phyloP scores from a whole-genome alignment of 30 jellyfish, hydroid and myxozoan species.

The Aurelia sp. region DNA sequence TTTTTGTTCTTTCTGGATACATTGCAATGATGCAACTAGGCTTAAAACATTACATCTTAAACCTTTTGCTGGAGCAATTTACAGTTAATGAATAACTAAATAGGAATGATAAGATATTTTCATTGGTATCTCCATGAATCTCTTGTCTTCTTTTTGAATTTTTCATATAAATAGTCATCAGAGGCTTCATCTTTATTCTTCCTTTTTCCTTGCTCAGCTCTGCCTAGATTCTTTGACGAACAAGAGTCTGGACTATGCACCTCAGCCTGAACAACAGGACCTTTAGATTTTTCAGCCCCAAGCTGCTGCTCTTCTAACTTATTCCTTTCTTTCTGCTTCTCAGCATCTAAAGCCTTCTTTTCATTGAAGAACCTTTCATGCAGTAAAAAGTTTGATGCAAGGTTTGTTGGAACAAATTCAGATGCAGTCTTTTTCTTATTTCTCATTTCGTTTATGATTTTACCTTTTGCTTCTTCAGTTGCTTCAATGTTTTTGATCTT shows the following conservation, averaged over 20 bases:
- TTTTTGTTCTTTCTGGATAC: too few species aligned
- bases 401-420: constrained; percentile 95
- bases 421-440: constrained; percentile 77
- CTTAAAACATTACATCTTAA: too few species aligned
- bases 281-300: constrained; percentile 57
- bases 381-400: constrained; percentile 95
- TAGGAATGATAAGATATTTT: not conserved
- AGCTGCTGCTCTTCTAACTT: constrained; percentile 34
- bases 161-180: constrained; percentile 94
- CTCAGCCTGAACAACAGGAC: constrained; percentile 90
- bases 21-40: too few species aligned
- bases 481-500: constrained; percentile 94
- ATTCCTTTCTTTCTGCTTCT: constrained; percentile 77
- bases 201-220: constrained; percentile 38
- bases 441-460: constrained; percentile 78
- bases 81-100: too few species aligned
- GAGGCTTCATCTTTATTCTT: constrained; percentile 73
- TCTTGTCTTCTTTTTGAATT: constrained; percentile 80
- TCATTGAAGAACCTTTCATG: constrained; percentile 93
- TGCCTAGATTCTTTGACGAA: not conserved
- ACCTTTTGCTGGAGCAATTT: too few species aligned
- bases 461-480: constrained; percentile 96
- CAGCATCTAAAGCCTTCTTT: constrained; percentile 80
- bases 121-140: constrained; percentile 91
- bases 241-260: constrained; percentile 16